Percentiles rank a stretch among this genome's conserved stretches.
Conservation (phyloP, 2,113 vertebrate species). For the Zosterops hypoxanthus region DNA sequence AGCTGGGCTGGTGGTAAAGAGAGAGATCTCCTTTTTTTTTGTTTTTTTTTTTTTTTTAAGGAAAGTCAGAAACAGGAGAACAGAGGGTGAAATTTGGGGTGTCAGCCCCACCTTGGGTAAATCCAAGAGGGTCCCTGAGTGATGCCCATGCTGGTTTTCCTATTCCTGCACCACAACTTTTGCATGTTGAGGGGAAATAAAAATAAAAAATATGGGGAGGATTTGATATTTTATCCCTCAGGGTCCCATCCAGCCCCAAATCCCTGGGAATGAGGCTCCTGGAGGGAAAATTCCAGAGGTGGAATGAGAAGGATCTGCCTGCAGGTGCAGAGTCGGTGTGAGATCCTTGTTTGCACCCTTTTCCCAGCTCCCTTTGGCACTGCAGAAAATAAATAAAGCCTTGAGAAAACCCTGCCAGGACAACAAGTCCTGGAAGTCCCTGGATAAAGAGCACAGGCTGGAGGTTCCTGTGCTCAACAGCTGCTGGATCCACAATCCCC, state of each 20-base stretch:
- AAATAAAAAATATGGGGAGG: background rate
- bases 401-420: background rate
- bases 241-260: accelerated
- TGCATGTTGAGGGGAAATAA: background rate
- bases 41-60: background rate
- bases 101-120: background rate
- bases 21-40: background rate
- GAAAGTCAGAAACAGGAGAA: background rate
- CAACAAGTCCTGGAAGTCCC: background rate
- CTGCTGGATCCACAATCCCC: background rate
- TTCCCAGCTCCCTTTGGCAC: background rate
- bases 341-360: background rate
- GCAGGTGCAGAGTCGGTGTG: background rate
- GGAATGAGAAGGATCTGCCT: background rate
- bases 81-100: background rate
- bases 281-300: background rate
- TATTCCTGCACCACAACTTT: background rate
- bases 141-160: background rate
- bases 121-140: background rate
- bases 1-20: background rate
- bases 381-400: background rate
- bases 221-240: background rate
- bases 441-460: background rate
- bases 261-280: background rate
- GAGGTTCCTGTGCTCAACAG: background rate